These are phyloP conservation scores for Eulemur rubriventer DNA, from an alignment of 2,797 vertebrate genomes.

Conservation along the genomic window DNA sequence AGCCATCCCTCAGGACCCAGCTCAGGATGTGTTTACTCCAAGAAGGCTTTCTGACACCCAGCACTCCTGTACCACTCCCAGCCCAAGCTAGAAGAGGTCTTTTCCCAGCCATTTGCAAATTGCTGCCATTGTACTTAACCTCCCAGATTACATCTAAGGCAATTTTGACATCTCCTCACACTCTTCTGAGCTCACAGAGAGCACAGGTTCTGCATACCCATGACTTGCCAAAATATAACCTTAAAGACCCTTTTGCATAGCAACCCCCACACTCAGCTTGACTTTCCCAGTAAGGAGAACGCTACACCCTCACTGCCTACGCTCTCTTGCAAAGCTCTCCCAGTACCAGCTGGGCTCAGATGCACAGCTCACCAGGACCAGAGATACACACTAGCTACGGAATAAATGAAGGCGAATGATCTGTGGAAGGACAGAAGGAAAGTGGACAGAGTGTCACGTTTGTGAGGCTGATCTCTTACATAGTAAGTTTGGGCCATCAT, in stretches of 20 bases:
- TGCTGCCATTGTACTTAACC: background rate
- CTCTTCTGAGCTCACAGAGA: background rate
- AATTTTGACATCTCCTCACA: background rate
- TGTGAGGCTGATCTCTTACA: background rate
- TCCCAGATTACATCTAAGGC: background rate
- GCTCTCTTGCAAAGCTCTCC: background rate
- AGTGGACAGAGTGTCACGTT: background rate
- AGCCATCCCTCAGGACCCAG: background rate
- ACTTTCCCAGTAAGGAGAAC: background rate
- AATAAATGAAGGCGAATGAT: background rate
- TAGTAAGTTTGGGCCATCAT: background rate
- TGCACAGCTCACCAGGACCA: fast-evolving
- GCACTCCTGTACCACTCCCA: background rate
- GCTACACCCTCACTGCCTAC: no score
- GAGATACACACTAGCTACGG: background rate
- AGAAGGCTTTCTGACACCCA: background rate
- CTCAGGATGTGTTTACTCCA: no score
- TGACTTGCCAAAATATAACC: no score
- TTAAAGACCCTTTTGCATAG: background rate
- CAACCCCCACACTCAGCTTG: background rate
- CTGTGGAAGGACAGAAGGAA: background rate
- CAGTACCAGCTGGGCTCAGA: background rate
- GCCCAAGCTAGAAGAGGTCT: background rate
- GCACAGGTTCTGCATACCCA: background rate
- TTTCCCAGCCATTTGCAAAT: background rate